Conservation (phyloP, 2,797 vertebrate genomes). For the Falco peregrinus region DNA sequence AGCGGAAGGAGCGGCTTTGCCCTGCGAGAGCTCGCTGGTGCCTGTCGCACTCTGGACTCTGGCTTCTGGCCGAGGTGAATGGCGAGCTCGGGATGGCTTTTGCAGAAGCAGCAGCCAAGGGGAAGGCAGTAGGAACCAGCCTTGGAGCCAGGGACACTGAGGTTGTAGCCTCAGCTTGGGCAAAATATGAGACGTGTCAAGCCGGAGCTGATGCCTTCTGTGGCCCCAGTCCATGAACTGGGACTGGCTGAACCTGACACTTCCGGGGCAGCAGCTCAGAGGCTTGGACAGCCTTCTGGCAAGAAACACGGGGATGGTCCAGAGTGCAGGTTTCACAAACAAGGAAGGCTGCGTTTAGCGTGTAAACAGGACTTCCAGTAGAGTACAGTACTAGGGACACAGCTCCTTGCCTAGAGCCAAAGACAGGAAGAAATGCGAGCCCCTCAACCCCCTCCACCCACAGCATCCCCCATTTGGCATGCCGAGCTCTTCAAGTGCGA, state of each 20-base stretch:
- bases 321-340: not conserved
- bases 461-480: not conserved
- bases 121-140: not conserved
- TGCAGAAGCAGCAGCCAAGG: not conserved
- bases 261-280: not conserved
- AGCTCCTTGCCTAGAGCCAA: not conserved
- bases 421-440: not conserved
- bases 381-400: not conserved
- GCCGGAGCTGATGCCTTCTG: not conserved
- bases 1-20: accelerated
- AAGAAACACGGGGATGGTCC: not conserved
- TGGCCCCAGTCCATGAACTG: not conserved
- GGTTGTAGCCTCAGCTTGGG: not conserved
- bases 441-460: not conserved
- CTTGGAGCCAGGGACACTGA: not conserved
- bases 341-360: not conserved
- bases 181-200: not conserved
- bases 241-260: not conserved
- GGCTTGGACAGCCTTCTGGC: not conserved
- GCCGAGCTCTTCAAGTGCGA: not conserved
- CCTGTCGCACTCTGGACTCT: not conserved
- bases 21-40: accelerated
- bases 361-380: not conserved
- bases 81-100: not conserved
- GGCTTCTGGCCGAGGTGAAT: not conserved